Base-by-base conservation (phyloP, 2,888 invertebrate genomes). In the Euphydryas editha region DNA sequence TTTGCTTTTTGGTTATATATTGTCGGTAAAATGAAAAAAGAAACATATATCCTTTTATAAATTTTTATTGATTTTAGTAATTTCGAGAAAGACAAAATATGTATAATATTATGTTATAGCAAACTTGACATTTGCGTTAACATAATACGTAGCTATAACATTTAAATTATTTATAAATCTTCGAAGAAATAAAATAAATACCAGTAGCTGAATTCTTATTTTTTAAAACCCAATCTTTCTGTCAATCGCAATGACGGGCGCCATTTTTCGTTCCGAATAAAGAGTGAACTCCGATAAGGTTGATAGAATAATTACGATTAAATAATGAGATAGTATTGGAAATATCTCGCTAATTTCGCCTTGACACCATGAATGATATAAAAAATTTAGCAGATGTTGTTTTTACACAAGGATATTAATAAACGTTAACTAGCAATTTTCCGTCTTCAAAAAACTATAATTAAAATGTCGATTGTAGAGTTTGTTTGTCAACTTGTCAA, bases 161-260 rank as follows among this genome's bases (percentile, higher is more conserved):
- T 8, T 30, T 30, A 30, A 30, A 8, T 30, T 30, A 17, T 18
- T 17, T 46, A 46, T 46, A 46, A 46, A 17, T 17, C 18, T 18
- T 46, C 11, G 17, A 10, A 46, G 4, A 18, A 46, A 46, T 44
- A 18, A 54, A 36, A 17, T 56, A 54, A 67, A 63, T 49, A 60
- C 56, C 59, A 59, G 67, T 63, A 60, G 59, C 59, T 36, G 42
- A 63, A 57, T 51, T 24, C 17, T 20, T 49, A 64, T 46, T 46
- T 57, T 59, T 51, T 42, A 44, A 39, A 17, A 24, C 30, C 36
- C 54, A 65, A 56, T 60, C 55, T 55, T 60, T 10, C 39, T 58
- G 68, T 65, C 68, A 59, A 62, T 54, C 37, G 30, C n/a, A 46
- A 47, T 46, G 47, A 62, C 59, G 20, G 49, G 47, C 39, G n/a